Conservation (phyloP, 2,888 invertebrate species). For the Hypena proboscidalis region DNA sequence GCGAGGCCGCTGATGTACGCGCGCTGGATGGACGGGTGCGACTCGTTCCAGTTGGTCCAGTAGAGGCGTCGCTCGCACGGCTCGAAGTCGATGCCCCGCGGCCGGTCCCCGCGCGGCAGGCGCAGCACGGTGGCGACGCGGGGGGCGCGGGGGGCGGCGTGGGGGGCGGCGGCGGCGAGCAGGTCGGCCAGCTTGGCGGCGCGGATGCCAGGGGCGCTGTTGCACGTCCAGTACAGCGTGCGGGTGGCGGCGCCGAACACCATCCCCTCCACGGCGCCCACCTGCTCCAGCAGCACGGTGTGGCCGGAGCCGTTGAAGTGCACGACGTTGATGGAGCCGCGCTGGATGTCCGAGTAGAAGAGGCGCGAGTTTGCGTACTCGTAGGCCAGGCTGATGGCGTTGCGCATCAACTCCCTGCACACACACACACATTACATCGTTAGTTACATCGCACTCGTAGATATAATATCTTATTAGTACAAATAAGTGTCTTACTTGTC, state of each 20-base stretch:
- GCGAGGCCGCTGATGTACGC: slow-evolving; percentile 88
- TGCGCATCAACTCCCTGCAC: slow-evolving; percentile 90
- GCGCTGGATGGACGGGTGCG: slow-evolving; percentile 92
- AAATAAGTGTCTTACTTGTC: slow-evolving; percentile 74
- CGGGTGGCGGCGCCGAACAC: slow-evolving; percentile 89
- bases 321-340: slow-evolving; percentile 93
- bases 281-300: slow-evolving; percentile 88
- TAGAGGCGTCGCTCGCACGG: slow-evolving; percentile 91
- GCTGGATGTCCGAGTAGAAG: slow-evolving; percentile 96
- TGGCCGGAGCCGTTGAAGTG: slow-evolving; percentile 92
- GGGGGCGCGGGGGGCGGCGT: slow-evolving; percentile 15
- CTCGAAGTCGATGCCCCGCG: slow-evolving; percentile 93
- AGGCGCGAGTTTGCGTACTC: slow-evolving; percentile 89
- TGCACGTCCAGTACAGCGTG: slow-evolving; percentile 94
- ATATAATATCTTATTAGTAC: not conserved
- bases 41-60: slow-evolving; percentile 96
- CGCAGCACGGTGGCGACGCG: slow-evolving; percentile 86
- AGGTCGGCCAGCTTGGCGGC: slow-evolving; percentile 43
- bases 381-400: slow-evolving; percentile 94
- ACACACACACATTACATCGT: not conserved
- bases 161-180: slow-evolving; percentile 19
- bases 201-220: slow-evolving; percentile 87
- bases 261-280: slow-evolving; percentile 95
- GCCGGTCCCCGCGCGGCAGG: slow-evolving; percentile 90
- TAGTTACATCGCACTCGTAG: not conserved